phyloP scores from a whole-genome alignment of 2,113 vertebrate genomes.

The Limanda limanda region DNA sequence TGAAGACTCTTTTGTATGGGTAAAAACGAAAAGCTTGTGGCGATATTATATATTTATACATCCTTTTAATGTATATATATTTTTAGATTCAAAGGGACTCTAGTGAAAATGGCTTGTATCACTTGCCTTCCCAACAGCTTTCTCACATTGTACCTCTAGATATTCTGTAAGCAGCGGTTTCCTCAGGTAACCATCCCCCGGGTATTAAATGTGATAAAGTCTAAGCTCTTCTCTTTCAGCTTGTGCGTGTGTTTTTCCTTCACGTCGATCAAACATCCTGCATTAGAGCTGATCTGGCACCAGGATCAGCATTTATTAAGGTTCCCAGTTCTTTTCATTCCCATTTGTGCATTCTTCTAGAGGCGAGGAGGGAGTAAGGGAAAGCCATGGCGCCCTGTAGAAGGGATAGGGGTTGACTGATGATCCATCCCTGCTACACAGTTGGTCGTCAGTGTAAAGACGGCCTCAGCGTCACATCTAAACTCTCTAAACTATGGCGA shows the following conservation, averaged over 20 bases:
- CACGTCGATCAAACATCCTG: constrained; percentile 23
- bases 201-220: constrained; percentile 25
- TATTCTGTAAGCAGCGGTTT: not conserved
- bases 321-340: constrained; percentile 14
- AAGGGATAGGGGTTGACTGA: constrained; percentile 67
- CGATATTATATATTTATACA: no score
- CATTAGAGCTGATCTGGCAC: constrained; percentile 18
- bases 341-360: constrained; percentile 46
- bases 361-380: constrained; percentile 53
- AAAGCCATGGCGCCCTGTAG: constrained; percentile 60
- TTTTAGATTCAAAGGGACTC: no score
- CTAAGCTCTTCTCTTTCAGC: constrained; percentile 2
- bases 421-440: constrained; percentile 57
- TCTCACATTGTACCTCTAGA: no score
- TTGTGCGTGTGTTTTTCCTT: not conserved
- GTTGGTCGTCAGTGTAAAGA: constrained; percentile 65
- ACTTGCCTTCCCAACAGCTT: no score
- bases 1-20: no score
- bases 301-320: constrained; percentile 54
- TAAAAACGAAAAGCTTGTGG: no score
- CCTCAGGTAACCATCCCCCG: constrained; percentile 14
- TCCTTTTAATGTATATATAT: no score
- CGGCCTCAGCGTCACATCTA: constrained; percentile 54
- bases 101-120: no score
- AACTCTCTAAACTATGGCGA: constrained; percentile 61